These are phyloP conservation scores for Pseudoips prasinana DNA, from an alignment of 2,888 invertebrate genomes.

Conservation along the genomic window DNA sequence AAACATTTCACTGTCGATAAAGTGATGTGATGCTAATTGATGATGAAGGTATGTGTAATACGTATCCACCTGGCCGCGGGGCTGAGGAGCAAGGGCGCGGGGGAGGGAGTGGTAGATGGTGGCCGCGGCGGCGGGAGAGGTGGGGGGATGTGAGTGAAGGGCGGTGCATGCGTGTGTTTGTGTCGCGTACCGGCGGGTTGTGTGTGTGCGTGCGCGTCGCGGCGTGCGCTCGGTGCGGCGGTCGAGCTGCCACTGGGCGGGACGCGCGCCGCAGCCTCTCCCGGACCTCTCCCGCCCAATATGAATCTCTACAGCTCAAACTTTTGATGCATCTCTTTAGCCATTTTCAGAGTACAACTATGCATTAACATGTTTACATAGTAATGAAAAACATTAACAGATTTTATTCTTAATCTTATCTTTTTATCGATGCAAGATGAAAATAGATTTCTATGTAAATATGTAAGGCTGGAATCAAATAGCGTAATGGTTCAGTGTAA, in stretches of 20 bases:
- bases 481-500: slow-evolving; percentile 18
- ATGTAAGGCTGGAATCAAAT: not conserved
- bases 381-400: no score
- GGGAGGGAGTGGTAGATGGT: slow-evolving; percentile 17
- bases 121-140: slow-evolving; percentile 13
- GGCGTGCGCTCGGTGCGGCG: slow-evolving; percentile 76
- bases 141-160: slow-evolving; percentile 23
- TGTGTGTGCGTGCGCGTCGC: slow-evolving; percentile 63
- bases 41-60: slow-evolving; percentile 46
- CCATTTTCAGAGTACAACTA: slow-evolving; percentile 14
- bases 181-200: slow-evolving; percentile 77
- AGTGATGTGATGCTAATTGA: slow-evolving; percentile 32
- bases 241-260: slow-evolving; percentile 71
- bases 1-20: slow-evolving; percentile 18
- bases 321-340: slow-evolving; percentile 50
- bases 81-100: slow-evolving; percentile 18
- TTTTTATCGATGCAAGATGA: not conserved
- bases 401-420: no score
- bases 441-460: slow-evolving; percentile 13
- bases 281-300: slow-evolving; percentile 59
- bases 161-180: slow-evolving; percentile 60
- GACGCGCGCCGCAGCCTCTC: slow-evolving; percentile 57
- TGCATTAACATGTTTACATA: not conserved
- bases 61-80: slow-evolving; percentile 56
- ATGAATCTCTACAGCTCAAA: slow-evolving; percentile 41